Evolutionary conservation across 2,113 vertebrate species (phyloP).

Genomic region (Pseudopipra pipra): DNA sequence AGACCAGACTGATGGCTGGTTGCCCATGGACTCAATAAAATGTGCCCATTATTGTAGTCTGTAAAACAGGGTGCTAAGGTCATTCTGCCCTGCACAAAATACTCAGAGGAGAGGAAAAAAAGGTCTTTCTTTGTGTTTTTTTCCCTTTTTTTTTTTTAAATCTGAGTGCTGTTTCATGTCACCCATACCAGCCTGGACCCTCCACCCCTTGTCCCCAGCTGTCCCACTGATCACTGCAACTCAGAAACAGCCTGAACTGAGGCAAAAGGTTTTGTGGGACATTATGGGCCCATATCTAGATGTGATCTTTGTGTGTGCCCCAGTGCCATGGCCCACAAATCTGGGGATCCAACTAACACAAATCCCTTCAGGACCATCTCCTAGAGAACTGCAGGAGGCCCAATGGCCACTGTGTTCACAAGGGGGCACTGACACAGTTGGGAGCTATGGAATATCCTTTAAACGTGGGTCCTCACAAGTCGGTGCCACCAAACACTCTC

Average conservation of each 20-base stretch:
- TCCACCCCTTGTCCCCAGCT: not conserved
- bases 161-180: not conserved
- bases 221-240: not conserved
- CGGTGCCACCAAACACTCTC: not conserved
- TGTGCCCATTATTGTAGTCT: conserved; percentile 5
- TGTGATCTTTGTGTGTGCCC: not conserved
- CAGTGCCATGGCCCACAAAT: not conserved
- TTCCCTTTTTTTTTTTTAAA: not conserved
- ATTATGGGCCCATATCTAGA: not conserved
- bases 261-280: not conserved
- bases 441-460: not conserved
- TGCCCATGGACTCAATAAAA: conserved; percentile 42
- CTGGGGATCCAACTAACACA: not conserved
- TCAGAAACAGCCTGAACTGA: not conserved
- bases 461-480: not conserved
- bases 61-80: conserved; percentile 18
- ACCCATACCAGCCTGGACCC: not conserved
- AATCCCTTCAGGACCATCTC: not conserved
- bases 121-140: not conserved
- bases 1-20: not conserved
- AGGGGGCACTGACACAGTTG: rapidly evolving
- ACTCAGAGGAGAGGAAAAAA: not conserved
- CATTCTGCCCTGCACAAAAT: not conserved
- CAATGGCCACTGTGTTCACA: too few relatives aligned
- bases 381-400: not conserved